Evolutionary conservation across 2,113 vertebrate genomes (phyloP).

Genomic region (Tragulus kanchil): DNA sequence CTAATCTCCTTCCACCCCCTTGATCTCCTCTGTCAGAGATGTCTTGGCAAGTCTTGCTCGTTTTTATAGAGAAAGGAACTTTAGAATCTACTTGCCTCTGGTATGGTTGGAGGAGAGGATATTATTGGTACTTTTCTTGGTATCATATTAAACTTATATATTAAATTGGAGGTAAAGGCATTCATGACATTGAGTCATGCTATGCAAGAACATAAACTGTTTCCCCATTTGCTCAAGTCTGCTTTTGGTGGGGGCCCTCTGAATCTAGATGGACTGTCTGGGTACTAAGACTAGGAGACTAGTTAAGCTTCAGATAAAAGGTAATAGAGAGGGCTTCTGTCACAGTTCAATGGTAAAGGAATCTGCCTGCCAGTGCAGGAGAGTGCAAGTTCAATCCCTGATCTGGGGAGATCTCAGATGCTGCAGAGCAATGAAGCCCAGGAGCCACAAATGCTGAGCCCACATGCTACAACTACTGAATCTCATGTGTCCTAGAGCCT

Average conservation of each 20-base stretch:
- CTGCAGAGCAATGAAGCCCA: too few relatives aligned
- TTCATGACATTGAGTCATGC: not conserved
- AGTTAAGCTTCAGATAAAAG: not conserved
- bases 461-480: too few relatives aligned
- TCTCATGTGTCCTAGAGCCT: too few relatives aligned
- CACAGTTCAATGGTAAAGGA: not conserved
- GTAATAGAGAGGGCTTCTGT: not conserved
- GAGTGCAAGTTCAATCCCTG: too few relatives aligned
- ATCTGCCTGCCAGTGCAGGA: not conserved
- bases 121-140: not conserved
- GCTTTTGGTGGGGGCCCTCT: not conserved
- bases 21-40: not conserved
- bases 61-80: not conserved
- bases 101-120: not conserved
- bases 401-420: too few relatives aligned
- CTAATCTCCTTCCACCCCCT: not conserved
- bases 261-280: not conserved
- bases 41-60: not conserved
- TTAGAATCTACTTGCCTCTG: not conserved
- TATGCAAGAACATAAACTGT: not conserved
- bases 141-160: not conserved
- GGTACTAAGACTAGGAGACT: not conserved
- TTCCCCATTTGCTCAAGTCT: not conserved
- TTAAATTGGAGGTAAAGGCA: not conserved
- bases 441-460: too few relatives aligned